Evolutionary conservation across 2,888 invertebrate species (phyloP), one percentile per base, ranked within the genome.

Genomic region (Oligia strigilis): DNA sequence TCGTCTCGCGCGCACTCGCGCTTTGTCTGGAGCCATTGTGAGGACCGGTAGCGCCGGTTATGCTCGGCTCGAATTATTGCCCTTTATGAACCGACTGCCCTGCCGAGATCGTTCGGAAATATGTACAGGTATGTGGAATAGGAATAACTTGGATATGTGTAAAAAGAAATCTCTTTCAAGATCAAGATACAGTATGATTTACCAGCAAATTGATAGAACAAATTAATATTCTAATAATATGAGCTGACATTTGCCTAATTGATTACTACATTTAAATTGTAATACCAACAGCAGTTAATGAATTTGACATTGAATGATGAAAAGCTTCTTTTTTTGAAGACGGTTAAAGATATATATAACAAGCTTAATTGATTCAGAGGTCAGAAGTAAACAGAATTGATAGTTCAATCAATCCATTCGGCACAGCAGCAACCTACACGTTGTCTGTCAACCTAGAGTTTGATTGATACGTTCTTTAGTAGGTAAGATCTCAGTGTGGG

Each of bases 41-140:
- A 85, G 88, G 94, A 95, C 95, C 94, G 95, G 95, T 95, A 95
- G 95, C 95, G 93, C 95, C 94, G 93, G 95, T 95, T 93, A 88
- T 87, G 89, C 86, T 89, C 90, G 91, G 88, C 94, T 94, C 92
- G 87, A 93, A 94, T 94, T 95, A 94, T 93, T 93, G 92, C 94
- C 93, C 94, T 94, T 93, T 93, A 91, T 92, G 90, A 92, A 90
- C 88, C 72, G 83, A 87, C 91, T 89, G 86, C 84, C 74, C 81
- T 83, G 82, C 82, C 82, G 65, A 80, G 76, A 87, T 77, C 70
- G 80, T 80, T 82, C 81, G 71, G 78, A 87, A 89, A 89, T 90
- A 88, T 89, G 87, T 86, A 81, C 60, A 69, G 52, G 58, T 73
- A 84, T 73, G 62, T 76, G n/a, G 55, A 79, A 81, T 78, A 80